phyloP scores from a whole-genome alignment of 2,113 vertebrate species.

The Cololabis saira region DNA sequence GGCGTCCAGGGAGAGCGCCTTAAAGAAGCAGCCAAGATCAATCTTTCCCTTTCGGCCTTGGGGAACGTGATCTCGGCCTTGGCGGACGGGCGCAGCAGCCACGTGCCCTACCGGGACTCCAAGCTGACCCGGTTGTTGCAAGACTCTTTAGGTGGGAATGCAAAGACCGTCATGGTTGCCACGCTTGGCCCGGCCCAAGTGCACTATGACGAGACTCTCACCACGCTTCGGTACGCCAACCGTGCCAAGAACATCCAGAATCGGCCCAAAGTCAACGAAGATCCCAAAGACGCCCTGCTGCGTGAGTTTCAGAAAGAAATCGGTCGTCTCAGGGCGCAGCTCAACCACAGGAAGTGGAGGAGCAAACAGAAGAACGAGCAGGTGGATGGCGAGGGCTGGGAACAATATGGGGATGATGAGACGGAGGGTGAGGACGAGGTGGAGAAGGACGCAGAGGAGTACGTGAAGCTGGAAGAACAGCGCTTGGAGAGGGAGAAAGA shows the following conservation, averaged over 20 bases:
- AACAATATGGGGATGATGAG: conserved; percentile 58
- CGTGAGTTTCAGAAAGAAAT: conserved; percentile 97
- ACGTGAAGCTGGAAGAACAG: conserved; percentile 92
- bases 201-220: conserved; percentile 95
- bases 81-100: conserved; percentile 91
- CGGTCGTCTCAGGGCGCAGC: conserved; percentile 90
- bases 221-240: conserved; percentile 95
- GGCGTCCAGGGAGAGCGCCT: conserved; percentile 89
- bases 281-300: conserved; percentile 95
- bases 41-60: conserved; percentile 94
- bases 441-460: conserved; percentile 87
- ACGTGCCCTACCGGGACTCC: conserved; percentile 97
- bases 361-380: conserved; percentile 87
- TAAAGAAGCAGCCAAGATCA: conserved; percentile 97
- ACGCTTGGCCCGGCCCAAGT: conserved; percentile 91
- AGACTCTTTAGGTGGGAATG: conserved; percentile 96
- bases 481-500: conserved; percentile 93
- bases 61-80: conserved; percentile 96
- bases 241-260: conserved; percentile 99
- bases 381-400: conserved; percentile 79
- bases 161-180: conserved; percentile 98
- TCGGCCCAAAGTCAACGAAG: conserved; percentile 95
- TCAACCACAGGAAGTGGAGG: conserved; percentile 85
- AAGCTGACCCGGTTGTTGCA: conserved; percentile 96
- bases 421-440: conserved; percentile 78